Conservation (phyloP, 2,888 invertebrate species). For the Caenorhabditis auriculariae region DNA sequence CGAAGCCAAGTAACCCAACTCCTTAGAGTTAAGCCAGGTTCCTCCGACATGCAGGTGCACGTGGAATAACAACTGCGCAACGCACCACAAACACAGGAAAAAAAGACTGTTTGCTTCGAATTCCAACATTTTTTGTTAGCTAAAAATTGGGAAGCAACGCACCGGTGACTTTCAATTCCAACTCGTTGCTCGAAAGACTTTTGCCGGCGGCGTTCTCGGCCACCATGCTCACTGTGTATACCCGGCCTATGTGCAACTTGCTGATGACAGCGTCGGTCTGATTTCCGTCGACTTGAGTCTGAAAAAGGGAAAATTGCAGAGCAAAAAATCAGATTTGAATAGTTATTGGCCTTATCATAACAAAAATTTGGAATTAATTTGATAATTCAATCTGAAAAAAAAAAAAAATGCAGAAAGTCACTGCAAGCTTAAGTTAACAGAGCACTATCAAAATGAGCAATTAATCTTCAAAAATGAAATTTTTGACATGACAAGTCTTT, state of each 20-base stretch:
- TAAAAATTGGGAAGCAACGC: slow-evolving; percentile 10
- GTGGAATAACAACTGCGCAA: slow-evolving; percentile 7
- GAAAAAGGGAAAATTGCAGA: slow-evolving; percentile 16
- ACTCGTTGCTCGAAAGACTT: slow-evolving; percentile 34
- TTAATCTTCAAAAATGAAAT: too few species aligned
- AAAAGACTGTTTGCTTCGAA: neutral
- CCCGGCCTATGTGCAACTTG: slow-evolving; percentile 34
- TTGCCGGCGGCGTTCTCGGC: slow-evolving; percentile 52
- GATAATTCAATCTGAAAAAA: too few species aligned
- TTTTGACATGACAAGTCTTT: too few species aligned
- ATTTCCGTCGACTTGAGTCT: slow-evolving; percentile 31
- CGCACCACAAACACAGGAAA: slow-evolving; percentile 2
- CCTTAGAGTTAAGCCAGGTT: neutral
- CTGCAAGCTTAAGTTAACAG: too few species aligned
- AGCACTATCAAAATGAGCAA: too few species aligned
- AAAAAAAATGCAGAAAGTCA: neutral
- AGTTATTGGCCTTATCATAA: slow-evolving; percentile 3
- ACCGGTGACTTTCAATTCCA: slow-evolving; percentile 48
- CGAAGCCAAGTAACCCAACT: slow-evolving; percentile 1
- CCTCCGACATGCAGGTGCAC: neutral
- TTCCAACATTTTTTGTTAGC: neutral
- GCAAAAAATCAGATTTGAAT: neutral
- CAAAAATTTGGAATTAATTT: too few species aligned
- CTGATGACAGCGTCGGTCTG: slow-evolving; percentile 29
- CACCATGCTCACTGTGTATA: slow-evolving; percentile 38